These are phyloP conservation scores for Parazoanthus atlanticus DNA, from an alignment of 92 coral and sea anemone genomes.

Conservation along the genomic window DNA sequence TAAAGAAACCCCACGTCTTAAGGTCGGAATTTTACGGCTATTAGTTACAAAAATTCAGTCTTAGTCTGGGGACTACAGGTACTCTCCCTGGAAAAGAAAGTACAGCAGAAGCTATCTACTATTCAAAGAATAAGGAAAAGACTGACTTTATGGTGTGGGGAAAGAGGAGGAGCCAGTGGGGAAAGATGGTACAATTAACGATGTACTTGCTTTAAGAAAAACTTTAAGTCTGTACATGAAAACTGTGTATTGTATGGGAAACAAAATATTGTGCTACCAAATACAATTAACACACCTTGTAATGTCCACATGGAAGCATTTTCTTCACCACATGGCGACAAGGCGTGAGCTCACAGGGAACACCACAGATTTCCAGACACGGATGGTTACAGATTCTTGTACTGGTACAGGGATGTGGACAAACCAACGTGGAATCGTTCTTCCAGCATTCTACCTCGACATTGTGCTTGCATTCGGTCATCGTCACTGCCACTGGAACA, in stretches of 20 bases:
- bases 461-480: slow-evolving; percentile 17
- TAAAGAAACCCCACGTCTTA: too few relatives aligned
- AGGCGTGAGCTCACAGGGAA: slow-evolving; percentile 25
- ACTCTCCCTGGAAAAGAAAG: too few relatives aligned
- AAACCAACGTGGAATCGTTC: slow-evolving; percentile 2
- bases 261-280: not conserved
- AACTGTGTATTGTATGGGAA: not conserved
- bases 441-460: slow-evolving; percentile 35
- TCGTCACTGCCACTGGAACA: slow-evolving; percentile 15
- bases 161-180: too few relatives aligned
- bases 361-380: slow-evolving; percentile 21
- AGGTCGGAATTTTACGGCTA: not conserved
- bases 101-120: too few relatives aligned
- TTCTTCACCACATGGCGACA: slow-evolving; percentile 7
- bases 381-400: slow-evolving; percentile 4
- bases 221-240: not conserved
- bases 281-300: slow-evolving; percentile 14
- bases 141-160: too few relatives aligned
- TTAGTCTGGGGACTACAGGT: too few relatives aligned
- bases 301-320: slow-evolving; percentile 5
- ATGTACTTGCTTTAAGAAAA: too few relatives aligned
- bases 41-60: not conserved
- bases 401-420: slow-evolving; percentile 24
- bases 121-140: too few relatives aligned
- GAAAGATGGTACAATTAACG: too few relatives aligned